Conservation (phyloP, 2,113 vertebrate genomes). For the Cheilinus undulatus region DNA sequence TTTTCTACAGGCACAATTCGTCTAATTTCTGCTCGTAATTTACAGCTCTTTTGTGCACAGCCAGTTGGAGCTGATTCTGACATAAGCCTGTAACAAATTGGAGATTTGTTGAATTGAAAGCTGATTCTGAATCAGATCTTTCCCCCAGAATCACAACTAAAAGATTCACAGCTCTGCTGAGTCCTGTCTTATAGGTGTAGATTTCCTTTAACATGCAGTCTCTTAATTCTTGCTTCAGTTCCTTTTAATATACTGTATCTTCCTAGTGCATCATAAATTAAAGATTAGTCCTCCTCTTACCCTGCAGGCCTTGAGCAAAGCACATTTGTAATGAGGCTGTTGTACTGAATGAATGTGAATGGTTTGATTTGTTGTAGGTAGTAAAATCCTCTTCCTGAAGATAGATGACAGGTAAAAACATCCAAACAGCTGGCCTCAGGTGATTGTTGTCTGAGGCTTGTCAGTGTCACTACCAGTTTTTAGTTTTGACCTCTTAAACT, state of each 20-base stretch:
- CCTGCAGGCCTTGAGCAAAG: constrained; percentile 13
- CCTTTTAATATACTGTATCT: neutral
- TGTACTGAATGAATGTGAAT: neutral
- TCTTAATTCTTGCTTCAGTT: neutral
- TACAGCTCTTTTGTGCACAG: no score
- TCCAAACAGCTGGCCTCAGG: no score
- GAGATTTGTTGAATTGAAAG: no score
- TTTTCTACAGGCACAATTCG: no score
- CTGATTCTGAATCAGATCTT: no score
- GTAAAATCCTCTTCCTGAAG: neutral
- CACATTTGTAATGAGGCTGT: neutral
- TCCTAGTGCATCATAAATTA: constrained; percentile 9
- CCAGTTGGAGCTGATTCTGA: no score
- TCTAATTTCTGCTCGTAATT: no score
- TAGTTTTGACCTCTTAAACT: constrained; percentile 1
- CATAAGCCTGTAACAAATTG: no score
- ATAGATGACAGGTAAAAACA: no score
- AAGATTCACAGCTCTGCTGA: neutral
- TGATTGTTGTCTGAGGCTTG: no score
- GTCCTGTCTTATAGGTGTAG: neutral
- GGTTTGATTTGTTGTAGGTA: constrained; percentile 24
- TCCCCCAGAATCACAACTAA: no score
- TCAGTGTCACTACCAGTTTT: neutral
- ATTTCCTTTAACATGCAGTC: no score
- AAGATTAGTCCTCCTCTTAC: neutral